Base-by-base conservation (phyloP, 2,113 vertebrate species). In the Myotis davidii region DNA sequence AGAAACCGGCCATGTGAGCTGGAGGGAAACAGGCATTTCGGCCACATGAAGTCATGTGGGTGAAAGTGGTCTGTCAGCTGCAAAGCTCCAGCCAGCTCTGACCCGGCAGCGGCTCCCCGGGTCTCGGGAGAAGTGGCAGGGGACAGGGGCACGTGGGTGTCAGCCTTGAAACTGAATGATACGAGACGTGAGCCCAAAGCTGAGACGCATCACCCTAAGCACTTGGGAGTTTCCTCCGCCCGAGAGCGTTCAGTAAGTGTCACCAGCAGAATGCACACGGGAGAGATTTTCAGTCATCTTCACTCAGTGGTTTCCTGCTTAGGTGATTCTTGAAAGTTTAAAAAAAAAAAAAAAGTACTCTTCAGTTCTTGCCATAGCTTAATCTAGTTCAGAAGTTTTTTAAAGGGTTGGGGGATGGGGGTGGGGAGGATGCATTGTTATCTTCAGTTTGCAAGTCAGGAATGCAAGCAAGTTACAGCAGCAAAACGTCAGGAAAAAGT, bases 1-100 rank as follows among this genome's bases (percentile, higher is more conserved):
- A 39, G 29, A 6, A 4, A 9, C 1, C 0, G 3, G 20, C 42
- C 45, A 6, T 9, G 52, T 3, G 61, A 34, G 85, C 23, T 0
- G 21, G 6, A 21, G 12, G 45, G 10, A 18, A 48, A 6, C 16
- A 3, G 0, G 8, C 13, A 1, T 18, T 34, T 18, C 3, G 1
- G 82, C 59, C 23, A 1, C 34, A 9, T 9, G 37, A 34, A 79
- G 64, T 52, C 42, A 8, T 6, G 32, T 14, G 61, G 95, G 48
- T 11, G 25, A 83, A 25, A 56, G 93, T 17, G 83, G 61, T 59
- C 34, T 69, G 21, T 61, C 73, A n/a, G 29, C 54, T 7, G 9
- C 65, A 21, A 18, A 27, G 37, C 69, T 34, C 64, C 64, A 20
- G 45, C 45, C 70, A 34, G 85, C 76, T 23, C 45, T 9, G 91